Evolutionary conservation across 2,797 vertebrate species (phyloP), one percentile per base, ranked within the genome.

Genomic region (Pseudochirops corinnae): DNA sequence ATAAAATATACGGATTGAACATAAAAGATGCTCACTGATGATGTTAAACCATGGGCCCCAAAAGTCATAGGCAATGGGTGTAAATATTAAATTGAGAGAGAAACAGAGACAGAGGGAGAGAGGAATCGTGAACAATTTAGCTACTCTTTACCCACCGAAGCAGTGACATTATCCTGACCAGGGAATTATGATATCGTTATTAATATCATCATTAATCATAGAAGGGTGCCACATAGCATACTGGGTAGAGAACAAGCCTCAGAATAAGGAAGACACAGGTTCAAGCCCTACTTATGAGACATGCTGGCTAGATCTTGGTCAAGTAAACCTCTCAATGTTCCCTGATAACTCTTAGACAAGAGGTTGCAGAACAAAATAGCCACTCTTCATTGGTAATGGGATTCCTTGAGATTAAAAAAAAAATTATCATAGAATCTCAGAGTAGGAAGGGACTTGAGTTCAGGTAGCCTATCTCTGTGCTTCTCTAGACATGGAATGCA

Each of bases 401-500:
- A 67, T 5, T 28, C 46, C 21, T 91, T 39, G 67, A 39, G n/a
- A 39, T 46, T 29, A 55, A n/a, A 39, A 82, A 12, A 3, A 9
- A 56, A 29, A 57, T 11, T 0, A 5, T 13, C 21, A 46, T 5
- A n/a, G 1, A 53, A 13, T 52, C 92, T 46, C 28, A 91, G n/a
- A 46, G 67, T 53, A 56, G 21, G 11, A 7, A 55, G 52, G 46
- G 3, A 14, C 13, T 56, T 0, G 10, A 29, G 39, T 55, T 26
- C 39, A 26, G 50, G n/a, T 4, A 50, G 10, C 24, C 39, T 74
- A 39, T 50, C 39, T 87, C 24, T 87, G 74, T 50, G 21, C 53
- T 11, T 1, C 0, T 4, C 21, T 0, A 7, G 18, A 57, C 3
- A 10, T 21, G n/a, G 21, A 26, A 0, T 0, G 1, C 5, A 21